Conservation (phyloP, 2,113 vertebrate species). For the Macaca nemestrina region DNA sequence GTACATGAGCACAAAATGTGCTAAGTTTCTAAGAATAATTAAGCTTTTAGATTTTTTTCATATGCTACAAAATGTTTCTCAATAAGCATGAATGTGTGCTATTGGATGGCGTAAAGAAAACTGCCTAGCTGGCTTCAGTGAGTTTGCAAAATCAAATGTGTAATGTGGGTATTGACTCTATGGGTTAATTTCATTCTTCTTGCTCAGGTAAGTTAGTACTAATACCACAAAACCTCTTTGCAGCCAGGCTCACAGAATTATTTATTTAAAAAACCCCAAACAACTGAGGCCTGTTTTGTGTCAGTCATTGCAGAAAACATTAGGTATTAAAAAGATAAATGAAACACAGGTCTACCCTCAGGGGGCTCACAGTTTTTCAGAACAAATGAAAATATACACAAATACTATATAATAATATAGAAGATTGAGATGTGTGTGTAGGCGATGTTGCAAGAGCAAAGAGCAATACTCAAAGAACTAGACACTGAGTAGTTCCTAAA, state of each 20-base stretch:
- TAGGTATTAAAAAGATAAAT: background rate
- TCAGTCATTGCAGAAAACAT: background rate
- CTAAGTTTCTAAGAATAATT: constrained; percentile 60
- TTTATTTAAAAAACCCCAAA: background rate
- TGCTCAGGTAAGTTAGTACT: background rate
- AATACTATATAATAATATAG: background rate
- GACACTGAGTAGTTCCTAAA: background rate
- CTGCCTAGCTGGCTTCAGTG: background rate
- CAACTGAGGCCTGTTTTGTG: background rate
- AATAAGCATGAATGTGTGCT: background rate
- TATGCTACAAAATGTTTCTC: constrained; percentile 30
- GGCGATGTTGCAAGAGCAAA: background rate
- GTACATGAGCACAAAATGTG: constrained; percentile 11
- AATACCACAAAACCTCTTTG: background rate
- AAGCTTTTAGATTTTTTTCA: constrained; percentile 27
- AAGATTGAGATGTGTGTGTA: background rate
- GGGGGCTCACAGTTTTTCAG: background rate
- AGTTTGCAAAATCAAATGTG: constrained; percentile 10
- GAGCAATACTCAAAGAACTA: background rate
- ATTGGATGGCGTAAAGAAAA: background rate
- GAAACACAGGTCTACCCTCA: background rate
- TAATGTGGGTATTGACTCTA: background rate
- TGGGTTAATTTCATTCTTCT: background rate
- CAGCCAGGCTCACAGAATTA: background rate
- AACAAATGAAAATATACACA: background rate